These are phyloP conservation scores for Magallana ariakensis DNA, from an alignment of 1,140 invertebrate species.

Conservation along the genomic window DNA sequence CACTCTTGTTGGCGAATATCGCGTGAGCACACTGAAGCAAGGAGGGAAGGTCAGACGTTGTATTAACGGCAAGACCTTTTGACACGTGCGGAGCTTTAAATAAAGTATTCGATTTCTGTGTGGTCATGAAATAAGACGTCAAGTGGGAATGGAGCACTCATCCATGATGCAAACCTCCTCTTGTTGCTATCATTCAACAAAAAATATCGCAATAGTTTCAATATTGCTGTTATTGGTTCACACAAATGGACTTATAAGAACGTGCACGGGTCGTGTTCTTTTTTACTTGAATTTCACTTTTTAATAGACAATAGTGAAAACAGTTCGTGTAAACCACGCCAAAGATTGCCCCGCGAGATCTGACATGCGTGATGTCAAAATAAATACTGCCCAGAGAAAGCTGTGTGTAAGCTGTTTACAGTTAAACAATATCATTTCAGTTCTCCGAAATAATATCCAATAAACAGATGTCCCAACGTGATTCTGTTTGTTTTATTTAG, in stretches of 20 bases:
- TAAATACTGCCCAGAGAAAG: conserved; percentile 15
- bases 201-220: neutral
- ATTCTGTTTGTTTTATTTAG: conserved; percentile 39
- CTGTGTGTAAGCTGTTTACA: conserved; percentile 11
- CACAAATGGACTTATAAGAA: too few species aligned
- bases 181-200: neutral
- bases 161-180: neutral
- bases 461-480: conserved; percentile 26
- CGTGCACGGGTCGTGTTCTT: neutral
- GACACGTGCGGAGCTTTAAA: conserved; percentile 33
- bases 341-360: neutral
- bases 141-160: conserved; percentile 2
- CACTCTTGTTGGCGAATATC: neutral
- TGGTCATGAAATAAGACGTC: neutral
- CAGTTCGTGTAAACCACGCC: conserved; percentile 6
- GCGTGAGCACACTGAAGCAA: conserved; percentile 24
- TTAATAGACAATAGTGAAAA: conserved; percentile 7
- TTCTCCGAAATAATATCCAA: conserved; percentile 37
- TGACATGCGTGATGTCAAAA: conserved; percentile 38
- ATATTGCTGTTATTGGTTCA: too few species aligned
- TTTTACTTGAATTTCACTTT: conserved; percentile 16
- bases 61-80: conserved; percentile 12
- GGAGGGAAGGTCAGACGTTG: neutral
- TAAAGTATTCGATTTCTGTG: conserved; percentile 26
- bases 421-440: conserved; percentile 38